phyloP scores from a whole-genome alignment of 2,888 invertebrate genomes.

The Neocrepidodera transversa region DNA sequence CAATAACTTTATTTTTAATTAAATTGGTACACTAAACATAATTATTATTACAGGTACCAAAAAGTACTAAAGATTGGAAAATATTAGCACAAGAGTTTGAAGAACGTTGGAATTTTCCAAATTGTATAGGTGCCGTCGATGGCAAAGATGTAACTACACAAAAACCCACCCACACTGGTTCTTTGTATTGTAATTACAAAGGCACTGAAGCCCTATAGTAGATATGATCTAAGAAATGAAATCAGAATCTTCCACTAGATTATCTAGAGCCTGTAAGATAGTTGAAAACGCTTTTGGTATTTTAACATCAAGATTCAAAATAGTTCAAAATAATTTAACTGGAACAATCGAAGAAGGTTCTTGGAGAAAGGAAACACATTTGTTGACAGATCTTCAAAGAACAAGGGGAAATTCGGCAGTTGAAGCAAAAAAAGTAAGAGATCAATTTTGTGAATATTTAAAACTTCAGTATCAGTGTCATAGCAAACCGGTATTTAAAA shows the following conservation, averaged over 20 bases:
- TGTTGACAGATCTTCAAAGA: slow-evolving; percentile 18
- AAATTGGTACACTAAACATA: background rate
- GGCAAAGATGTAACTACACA: slow-evolving; percentile 51
- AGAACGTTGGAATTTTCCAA: slow-evolving; percentile 42
- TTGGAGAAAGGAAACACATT: slow-evolving; percentile 28
- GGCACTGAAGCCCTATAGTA: slow-evolving; percentile 37
- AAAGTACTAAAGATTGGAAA: slow-evolving; percentile 13
- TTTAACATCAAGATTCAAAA: slow-evolving; percentile 26
- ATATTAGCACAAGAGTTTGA: slow-evolving; percentile 14
- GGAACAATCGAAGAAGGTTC: slow-evolving; percentile 28
- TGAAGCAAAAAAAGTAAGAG: slow-evolving; percentile 21
- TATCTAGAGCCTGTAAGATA: slow-evolving; percentile 33
- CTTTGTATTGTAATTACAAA: slow-evolving; percentile 51
- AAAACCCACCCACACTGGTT: slow-evolving; percentile 45
- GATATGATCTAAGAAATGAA: slow-evolving; percentile 25
- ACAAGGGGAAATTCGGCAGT: slow-evolving; percentile 16
- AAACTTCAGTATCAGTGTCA: slow-evolving; percentile 24
- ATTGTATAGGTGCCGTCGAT: slow-evolving; percentile 30
- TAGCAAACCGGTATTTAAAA: too few relatives aligned
- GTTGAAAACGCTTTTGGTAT: slow-evolving; percentile 38
- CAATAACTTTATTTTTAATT: too few relatives aligned
- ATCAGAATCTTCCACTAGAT: slow-evolving; percentile 36
- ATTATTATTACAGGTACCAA: slow-evolving; percentile 15
- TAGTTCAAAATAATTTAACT: slow-evolving; percentile 23
- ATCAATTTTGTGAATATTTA: slow-evolving; percentile 26